Evolutionary conservation across 2,797 vertebrate species (phyloP).

Genomic region (Naso thynnoides): DNA sequence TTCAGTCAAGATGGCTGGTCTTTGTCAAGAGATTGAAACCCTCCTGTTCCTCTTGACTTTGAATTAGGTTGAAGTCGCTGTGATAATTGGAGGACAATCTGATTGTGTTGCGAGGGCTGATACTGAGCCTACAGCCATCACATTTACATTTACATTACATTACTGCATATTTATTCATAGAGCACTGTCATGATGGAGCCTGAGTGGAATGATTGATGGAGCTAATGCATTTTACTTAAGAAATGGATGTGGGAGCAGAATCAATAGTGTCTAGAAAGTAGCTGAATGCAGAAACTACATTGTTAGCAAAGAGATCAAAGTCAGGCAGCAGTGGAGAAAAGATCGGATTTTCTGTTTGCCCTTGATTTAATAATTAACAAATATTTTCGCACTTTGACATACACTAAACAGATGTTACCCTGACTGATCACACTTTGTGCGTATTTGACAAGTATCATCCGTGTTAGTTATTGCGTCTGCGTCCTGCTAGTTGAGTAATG

Average conservation of each 20-base stretch:
- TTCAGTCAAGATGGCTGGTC: constrained; percentile 21
- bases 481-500: constrained; percentile 40
- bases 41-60: constrained; percentile 57
- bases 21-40: constrained; percentile 31
- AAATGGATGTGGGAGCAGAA: constrained; percentile 55
- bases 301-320: constrained; percentile 29
- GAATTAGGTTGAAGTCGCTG: constrained; percentile 55
- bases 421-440: constrained; percentile 8
- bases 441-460: constrained; percentile 22
- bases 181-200: constrained; percentile 49
- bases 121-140: constrained; percentile 67
- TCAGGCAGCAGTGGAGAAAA: constrained; percentile 3
- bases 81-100: constrained; percentile 65
- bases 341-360: constrained; percentile 15
- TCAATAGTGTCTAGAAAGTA: constrained; percentile 60
- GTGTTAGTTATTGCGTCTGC: constrained; percentile 28
- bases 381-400: background rate
- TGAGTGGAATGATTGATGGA: constrained; percentile 71
- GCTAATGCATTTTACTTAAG: constrained; percentile 68
- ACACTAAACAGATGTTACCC: background rate
- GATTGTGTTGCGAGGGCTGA: constrained; percentile 59
- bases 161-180: constrained; percentile 78
- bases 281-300: constrained; percentile 23
- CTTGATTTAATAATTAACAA: constrained; percentile 37
- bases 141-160: constrained; percentile 81